Percentiles rank a stretch among this genome's conserved stretches.
These are phyloP conservation scores for Allygus modestus DNA, from an alignment of 2,888 invertebrate species.

Conservation along the genomic window DNA sequence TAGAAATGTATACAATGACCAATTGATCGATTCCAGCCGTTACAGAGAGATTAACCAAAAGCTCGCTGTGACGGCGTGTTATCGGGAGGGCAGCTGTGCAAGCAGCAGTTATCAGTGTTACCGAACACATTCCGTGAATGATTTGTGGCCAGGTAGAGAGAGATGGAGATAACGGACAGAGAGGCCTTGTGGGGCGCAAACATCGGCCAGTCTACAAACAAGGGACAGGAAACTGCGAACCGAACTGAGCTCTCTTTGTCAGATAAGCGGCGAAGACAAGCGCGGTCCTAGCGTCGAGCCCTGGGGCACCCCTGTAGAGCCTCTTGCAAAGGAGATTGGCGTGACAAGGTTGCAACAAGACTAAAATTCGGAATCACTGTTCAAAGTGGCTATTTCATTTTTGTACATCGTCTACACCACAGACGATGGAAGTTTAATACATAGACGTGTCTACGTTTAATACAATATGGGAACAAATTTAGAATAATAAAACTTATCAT, in stretches of 20 bases:
- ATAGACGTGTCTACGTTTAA: no score
- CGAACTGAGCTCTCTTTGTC: conserved; percentile 49
- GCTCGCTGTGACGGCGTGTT: background rate
- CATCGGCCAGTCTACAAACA: conserved; percentile 51
- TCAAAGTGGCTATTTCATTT: no score
- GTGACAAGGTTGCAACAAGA: background rate
- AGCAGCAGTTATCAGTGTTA: conserved; percentile 48
- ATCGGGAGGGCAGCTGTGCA: conserved; percentile 38
- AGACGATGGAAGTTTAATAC: no score
- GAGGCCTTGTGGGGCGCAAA: conserved; percentile 55
- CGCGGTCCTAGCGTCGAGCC: conserved; percentile 2
- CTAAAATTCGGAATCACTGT: no score
- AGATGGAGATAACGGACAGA: conserved; percentile 53
- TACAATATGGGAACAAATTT: no score
- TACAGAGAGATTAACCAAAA: background rate
- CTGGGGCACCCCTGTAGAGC: conserved; percentile 16
- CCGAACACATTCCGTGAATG: conserved; percentile 54
- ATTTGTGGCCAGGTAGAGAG: conserved; percentile 57
- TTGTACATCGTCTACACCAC: no score
- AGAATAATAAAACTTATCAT: no score
- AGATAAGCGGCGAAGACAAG: background rate
- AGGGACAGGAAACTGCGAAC: conserved; percentile 59
- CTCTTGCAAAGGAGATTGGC: no score
- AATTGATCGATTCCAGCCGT: conserved; percentile 24
- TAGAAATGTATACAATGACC: background rate